Evolutionary conservation across 2,797 vertebrate species (phyloP).

Genomic region (Eupleurogrammus muticus): DNA sequence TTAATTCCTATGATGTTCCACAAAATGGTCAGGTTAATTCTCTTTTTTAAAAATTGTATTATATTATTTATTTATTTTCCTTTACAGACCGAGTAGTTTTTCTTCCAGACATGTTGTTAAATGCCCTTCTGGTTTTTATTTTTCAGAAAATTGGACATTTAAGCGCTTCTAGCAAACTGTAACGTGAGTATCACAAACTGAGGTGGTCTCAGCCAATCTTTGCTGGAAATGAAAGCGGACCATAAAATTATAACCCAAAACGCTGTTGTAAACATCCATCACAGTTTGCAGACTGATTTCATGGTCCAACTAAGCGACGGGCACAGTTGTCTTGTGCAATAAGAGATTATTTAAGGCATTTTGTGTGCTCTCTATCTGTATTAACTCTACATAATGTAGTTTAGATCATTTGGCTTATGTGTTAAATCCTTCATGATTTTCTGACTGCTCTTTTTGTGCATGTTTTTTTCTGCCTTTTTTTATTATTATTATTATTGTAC

Average conservation of each 20-base stretch:
- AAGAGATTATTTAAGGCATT: not conserved
- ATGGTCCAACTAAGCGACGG: not conserved
- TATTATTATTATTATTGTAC: not conserved
- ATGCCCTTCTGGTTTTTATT: constrained; percentile 5
- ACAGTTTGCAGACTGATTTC: not conserved
- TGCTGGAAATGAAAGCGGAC: not conserved
- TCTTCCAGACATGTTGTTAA: not conserved
- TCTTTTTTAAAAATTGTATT: no score
- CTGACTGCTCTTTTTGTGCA: not conserved
- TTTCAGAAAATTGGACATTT: not conserved
- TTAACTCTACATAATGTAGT: not conserved
- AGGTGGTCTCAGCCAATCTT: not conserved
- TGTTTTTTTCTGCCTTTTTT: not conserved
- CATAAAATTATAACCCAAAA: not conserved
- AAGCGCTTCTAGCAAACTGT: not conserved
- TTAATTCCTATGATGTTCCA: not conserved
- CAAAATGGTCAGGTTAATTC: not conserved
- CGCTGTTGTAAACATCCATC: not conserved
- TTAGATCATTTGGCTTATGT: not conserved
- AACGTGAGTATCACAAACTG: not conserved
- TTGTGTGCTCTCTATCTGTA: not conserved
- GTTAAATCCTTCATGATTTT: not conserved
- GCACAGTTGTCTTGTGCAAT: not conserved
- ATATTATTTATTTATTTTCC: no score
- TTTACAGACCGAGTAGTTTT: no score